These are phyloP conservation scores for Octomys mimax DNA, from an alignment of 2,797 vertebrate species.

Conservation along the genomic window DNA sequence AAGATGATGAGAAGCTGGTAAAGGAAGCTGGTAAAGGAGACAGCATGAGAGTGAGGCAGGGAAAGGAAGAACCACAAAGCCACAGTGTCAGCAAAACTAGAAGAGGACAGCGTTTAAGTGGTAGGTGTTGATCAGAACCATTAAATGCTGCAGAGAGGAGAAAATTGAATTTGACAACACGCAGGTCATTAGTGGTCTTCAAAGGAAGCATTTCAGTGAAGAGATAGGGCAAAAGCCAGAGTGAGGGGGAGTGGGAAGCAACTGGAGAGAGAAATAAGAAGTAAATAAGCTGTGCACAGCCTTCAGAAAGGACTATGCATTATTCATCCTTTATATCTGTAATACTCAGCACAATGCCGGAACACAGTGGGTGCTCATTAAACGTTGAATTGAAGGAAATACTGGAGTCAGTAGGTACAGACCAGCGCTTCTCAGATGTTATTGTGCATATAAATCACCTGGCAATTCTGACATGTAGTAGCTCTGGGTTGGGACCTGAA, in stretches of 20 bases:
- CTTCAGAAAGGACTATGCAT: slow-evolving; percentile 70
- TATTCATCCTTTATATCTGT: slow-evolving; percentile 74
- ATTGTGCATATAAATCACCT: slow-evolving; percentile 59
- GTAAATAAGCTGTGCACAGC: slow-evolving; percentile 73
- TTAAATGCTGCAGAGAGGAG: slow-evolving; percentile 68
- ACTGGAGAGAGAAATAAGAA: slow-evolving; percentile 66
- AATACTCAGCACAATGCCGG: slow-evolving; percentile 68
- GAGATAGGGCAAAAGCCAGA: slow-evolving; percentile 71
- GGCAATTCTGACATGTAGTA: slow-evolving; percentile 1
- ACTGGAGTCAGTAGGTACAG: slow-evolving; percentile 57
- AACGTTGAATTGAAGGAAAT: slow-evolving; percentile 67
- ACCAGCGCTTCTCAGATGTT: slow-evolving; percentile 42
- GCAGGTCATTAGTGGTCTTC: slow-evolving; percentile 77
- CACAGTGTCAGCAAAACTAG: slow-evolving; percentile 61
- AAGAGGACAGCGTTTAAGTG: slow-evolving; percentile 58
- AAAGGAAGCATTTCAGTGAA: slow-evolving; percentile 71
- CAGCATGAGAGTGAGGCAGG: neutral
- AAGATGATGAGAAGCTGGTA: neutral
- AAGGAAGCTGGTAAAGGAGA: slow-evolving; percentile 21
- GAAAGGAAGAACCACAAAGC: slow-evolving; percentile 9
- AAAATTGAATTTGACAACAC: slow-evolving; percentile 80
- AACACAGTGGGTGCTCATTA: slow-evolving; percentile 78
- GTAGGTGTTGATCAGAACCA: slow-evolving; percentile 70
- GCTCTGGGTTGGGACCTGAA: neutral
- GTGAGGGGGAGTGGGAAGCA: neutral